Base-by-base conservation (phyloP, 2,888 invertebrate species). In the Notocelia uddmanniana region DNA sequence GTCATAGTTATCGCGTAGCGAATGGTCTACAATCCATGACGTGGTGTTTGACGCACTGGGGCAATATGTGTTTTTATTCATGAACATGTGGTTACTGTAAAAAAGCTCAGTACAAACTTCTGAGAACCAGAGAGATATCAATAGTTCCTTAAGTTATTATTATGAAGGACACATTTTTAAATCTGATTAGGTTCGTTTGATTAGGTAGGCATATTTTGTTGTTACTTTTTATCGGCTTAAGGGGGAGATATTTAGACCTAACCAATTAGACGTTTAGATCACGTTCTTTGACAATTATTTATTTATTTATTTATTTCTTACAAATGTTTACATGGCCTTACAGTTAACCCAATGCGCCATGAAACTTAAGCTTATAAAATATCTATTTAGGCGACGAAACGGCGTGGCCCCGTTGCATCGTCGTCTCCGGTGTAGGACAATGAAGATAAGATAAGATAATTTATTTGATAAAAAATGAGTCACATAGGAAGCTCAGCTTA, bases 1-100 rank as follows among this genome's bases (percentile, higher is more conserved):
- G 60, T 67, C 71, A 71, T 67, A 67, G 71, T 71, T 60, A 60
- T 71, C 54, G 21, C 67, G 71, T 71, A 45, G 34, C 21, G 11
- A 37, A 58, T 19, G 8, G 52, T 64, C 15, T 41, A 21, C 21
- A 21, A 21, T 45, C 60, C 45, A 55, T 60, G 66, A 60, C 71
- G 67, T 48, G 21, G 9, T 21, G 8, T 60, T 58, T 67, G 71
- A 71, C 67, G 71, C 60, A 67, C 18, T 60, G 59, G 71, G 60
- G 15, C 31, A 54, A 37, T 54, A 50, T 52, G 8, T 64, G 26
- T 64, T 59, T 69, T 55, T 59, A 66, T 54, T 45, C 21, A 71
- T 55, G 54, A 67, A 54, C 71, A 67, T 71, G 67, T 55, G 71
- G 71, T 71, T 3, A 19, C n/a, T 41, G 21, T 41, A 60, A 60